Evolutionary conservation across 2,888 invertebrate genomes (phyloP).

Genomic region (Polia nebulosa): DNA sequence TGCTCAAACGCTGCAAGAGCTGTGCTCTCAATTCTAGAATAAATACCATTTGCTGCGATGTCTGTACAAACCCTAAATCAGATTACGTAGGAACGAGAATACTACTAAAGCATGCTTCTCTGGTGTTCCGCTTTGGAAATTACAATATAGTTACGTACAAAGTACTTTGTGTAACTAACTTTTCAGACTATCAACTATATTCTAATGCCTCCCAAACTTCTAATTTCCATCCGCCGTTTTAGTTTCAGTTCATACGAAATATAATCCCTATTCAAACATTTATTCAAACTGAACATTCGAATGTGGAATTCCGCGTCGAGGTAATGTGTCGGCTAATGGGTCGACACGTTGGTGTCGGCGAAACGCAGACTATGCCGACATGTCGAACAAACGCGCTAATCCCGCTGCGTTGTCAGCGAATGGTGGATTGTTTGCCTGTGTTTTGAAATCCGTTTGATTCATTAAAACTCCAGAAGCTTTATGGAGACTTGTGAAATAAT

Average conservation of each 20-base stretch:
- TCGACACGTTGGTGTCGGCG: slow-evolving; percentile 45
- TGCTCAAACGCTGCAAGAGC: background rate
- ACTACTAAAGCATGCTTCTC: background rate
- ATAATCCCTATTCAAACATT: slow-evolving; percentile 44
- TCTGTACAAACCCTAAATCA: slow-evolving; percentile 21
- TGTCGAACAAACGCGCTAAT: slow-evolving; percentile 49
- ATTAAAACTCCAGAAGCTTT: background rate
- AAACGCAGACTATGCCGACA: slow-evolving; percentile 38
- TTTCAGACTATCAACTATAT: slow-evolving; percentile 16
- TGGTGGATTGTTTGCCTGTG: slow-evolving; percentile 41
- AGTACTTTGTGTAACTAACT: slow-evolving; percentile 4
- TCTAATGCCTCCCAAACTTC: slow-evolving; percentile 14
- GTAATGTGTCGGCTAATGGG: slow-evolving; percentile 45
- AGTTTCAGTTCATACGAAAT: slow-evolving; percentile 25
- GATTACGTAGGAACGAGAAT: slow-evolving; percentile 6
- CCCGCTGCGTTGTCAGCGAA: slow-evolving; percentile 41
- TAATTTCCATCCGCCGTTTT: slow-evolving; percentile 25
- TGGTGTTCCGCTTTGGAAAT: slow-evolving; percentile 1
- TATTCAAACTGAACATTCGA: slow-evolving; percentile 37
- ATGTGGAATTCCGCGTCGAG: slow-evolving; percentile 22
- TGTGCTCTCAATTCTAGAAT: slow-evolving; percentile 11
- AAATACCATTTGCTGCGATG: slow-evolving; percentile 1
- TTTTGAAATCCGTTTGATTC: slow-evolving; percentile 33
- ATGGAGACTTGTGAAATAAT: background rate
- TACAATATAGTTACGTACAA: background rate